A percentile compares a stretch with the other conserved stretches of the same genome.
Conservation (phyloP, 2,797 vertebrate genomes). For the Oreonectes daqikongensis region DNA sequence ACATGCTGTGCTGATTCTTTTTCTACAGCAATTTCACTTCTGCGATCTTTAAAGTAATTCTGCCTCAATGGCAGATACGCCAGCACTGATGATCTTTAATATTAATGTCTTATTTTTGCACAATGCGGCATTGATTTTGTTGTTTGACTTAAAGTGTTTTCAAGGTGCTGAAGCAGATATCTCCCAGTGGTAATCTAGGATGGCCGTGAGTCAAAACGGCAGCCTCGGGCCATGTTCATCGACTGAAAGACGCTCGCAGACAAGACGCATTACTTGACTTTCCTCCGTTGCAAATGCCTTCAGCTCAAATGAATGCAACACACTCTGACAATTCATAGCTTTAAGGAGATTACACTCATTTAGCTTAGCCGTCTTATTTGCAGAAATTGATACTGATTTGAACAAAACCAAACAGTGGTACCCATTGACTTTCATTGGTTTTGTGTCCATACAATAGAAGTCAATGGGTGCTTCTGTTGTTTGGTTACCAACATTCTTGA, state of each 20-base stretch:
- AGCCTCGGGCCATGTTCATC: constrained; percentile 64
- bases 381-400: constrained; percentile 45
- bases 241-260: constrained; percentile 67
- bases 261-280: constrained; percentile 58
- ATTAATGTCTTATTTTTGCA: constrained; percentile 61
- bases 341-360: constrained; percentile 50
- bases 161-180: constrained; percentile 66
- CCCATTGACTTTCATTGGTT: too few relatives aligned
- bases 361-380: constrained; percentile 53
- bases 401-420: constrained; percentile 40
- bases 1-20: not conserved
- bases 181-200: constrained; percentile 71
- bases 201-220: constrained; percentile 65
- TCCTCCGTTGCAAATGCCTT: constrained; percentile 53
- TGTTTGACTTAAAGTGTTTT: constrained; percentile 62
- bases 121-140: constrained; percentile 71
- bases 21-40: not conserved
- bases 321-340: constrained; percentile 43
- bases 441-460: too few relatives aligned
- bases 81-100: constrained; percentile 18
- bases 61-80: not conserved
- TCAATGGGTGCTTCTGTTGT: too few relatives aligned
- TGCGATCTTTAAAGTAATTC: constrained; percentile 1
- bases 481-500: too few relatives aligned
- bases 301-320: constrained; percentile 55